Evolutionary conservation across 2,888 invertebrate genomes (phyloP).

Genomic region (Barypeithes pellucidus): DNA sequence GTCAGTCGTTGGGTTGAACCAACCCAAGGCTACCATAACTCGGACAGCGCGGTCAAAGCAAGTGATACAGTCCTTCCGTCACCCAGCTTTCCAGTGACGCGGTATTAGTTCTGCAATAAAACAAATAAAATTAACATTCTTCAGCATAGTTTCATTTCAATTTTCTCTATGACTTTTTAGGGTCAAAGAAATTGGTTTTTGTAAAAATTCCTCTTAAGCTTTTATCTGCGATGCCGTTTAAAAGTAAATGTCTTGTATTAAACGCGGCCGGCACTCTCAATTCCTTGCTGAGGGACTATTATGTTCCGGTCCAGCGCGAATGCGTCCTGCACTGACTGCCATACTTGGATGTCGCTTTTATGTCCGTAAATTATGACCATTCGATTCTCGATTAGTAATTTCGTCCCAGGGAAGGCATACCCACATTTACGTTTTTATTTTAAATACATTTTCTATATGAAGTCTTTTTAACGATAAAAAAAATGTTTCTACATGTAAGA

Average conservation of each 20-base stretch:
- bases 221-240: constrained; percentile 15
- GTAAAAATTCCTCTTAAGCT: not conserved
- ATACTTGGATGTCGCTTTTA: constrained; percentile 53
- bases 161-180: too few relatives aligned
- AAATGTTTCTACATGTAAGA: too few relatives aligned
- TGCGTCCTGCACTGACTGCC: constrained; percentile 53
- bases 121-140: too few relatives aligned
- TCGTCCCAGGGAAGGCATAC: constrained; percentile 40
- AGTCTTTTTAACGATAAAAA: constrained; percentile 28
- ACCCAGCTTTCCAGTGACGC: constrained; percentile 61
- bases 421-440: constrained; percentile 43
- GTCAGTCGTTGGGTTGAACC: constrained; percentile 65
- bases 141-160: too few relatives aligned
- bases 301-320: constrained; percentile 52
- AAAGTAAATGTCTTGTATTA: constrained; percentile 42
- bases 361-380: constrained; percentile 51
- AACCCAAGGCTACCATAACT: constrained; percentile 70
- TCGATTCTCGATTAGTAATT: constrained; percentile 53
- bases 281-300: constrained; percentile 43
- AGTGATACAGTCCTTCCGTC: constrained; percentile 71
- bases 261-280: constrained; percentile 38
- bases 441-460: constrained; percentile 17
- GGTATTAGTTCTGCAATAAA: not conserved
- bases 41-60: constrained; percentile 61
- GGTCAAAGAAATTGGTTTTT: too few relatives aligned